A percentile compares a stretch with the other conserved stretches of the same genome.
Evolutionary conservation across 2,113 vertebrate genomes (phyloP).

Genomic region (Petromus typicus): DNA sequence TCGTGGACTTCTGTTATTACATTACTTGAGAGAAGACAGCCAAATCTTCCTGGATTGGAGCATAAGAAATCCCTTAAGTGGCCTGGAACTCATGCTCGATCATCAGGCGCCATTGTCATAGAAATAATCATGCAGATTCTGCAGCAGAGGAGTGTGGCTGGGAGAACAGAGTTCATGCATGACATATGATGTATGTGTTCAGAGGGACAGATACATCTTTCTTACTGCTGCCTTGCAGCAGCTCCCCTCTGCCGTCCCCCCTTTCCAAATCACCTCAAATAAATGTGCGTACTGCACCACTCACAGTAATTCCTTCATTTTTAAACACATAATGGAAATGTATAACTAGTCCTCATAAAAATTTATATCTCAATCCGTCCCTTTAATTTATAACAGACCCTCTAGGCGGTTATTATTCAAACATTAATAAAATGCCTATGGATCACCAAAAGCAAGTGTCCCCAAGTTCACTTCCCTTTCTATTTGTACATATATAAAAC

Average conservation of each 20-base stretch:
- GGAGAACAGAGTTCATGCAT: slow-evolving; percentile 86
- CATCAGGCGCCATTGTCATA: slow-evolving; percentile 85
- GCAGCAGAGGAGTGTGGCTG: slow-evolving; percentile 81
- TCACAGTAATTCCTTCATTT: slow-evolving; percentile 95
- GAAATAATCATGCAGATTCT: slow-evolving; percentile 87
- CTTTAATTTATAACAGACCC: slow-evolving; percentile 97
- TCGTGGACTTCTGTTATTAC: slow-evolving; percentile 62
- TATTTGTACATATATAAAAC: slow-evolving; percentile 93
- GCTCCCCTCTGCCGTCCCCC: slow-evolving; percentile 80
- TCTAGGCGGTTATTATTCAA: slow-evolving; percentile 98
- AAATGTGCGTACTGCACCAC: slow-evolving; percentile 87
- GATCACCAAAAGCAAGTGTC: slow-evolving; percentile 93
- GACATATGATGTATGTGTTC: slow-evolving; percentile 90
- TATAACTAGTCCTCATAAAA: slow-evolving; percentile 97
- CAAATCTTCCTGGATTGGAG: slow-evolving; percentile 78
- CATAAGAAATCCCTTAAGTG: slow-evolving; percentile 81
- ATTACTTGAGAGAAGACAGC: slow-evolving; percentile 78
- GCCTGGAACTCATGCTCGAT: slow-evolving; percentile 82
- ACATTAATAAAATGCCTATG: slow-evolving; percentile 98
- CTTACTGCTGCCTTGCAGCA: slow-evolving; percentile 81
- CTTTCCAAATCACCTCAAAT: slow-evolving; percentile 89
- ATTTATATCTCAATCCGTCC: slow-evolving; percentile 96
- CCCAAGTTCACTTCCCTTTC: slow-evolving; percentile 89
- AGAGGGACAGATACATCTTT: slow-evolving; percentile 91
- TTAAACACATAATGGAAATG: slow-evolving; percentile 98